Evolutionary conservation across 2,113 vertebrate species (phyloP).

Genomic region (Burhinus oedicnemus): DNA sequence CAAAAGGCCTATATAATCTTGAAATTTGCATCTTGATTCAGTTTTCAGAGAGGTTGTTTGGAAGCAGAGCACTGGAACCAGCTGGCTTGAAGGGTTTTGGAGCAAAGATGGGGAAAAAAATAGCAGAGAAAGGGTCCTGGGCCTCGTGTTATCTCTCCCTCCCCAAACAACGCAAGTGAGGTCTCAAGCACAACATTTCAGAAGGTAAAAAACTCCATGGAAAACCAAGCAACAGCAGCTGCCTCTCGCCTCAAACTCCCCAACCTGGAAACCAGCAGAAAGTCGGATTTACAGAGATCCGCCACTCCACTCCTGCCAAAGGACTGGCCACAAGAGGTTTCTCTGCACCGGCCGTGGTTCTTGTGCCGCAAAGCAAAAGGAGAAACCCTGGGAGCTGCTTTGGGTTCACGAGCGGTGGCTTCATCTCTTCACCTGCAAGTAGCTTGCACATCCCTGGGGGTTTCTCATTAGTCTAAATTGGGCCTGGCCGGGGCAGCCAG

Average conservation of each 20-base stretch:
- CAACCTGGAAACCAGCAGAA: neutral
- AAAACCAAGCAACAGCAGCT: neutral
- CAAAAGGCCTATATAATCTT: neutral
- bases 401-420: fast-evolving
- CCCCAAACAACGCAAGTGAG: no score
- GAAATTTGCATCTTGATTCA: neutral
- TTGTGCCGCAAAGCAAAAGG: neutral
- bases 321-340: neutral
- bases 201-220: neutral
- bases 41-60: neutral
- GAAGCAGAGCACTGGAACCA: neutral
- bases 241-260: neutral
- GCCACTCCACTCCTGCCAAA: neutral
- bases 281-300: neutral
- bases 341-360: fast-evolving
- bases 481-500: fast-evolving
- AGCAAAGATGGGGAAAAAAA: neutral
- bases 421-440: neutral
- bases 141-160: neutral
- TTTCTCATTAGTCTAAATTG: neutral
- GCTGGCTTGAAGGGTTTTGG: neutral
- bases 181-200: neutral
- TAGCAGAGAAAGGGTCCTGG: neutral
- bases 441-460: neutral
- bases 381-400: neutral